These are phyloP conservation scores for Dendrolimus pini DNA, from an alignment of 2,888 invertebrate species.

Conservation along the genomic window DNA sequence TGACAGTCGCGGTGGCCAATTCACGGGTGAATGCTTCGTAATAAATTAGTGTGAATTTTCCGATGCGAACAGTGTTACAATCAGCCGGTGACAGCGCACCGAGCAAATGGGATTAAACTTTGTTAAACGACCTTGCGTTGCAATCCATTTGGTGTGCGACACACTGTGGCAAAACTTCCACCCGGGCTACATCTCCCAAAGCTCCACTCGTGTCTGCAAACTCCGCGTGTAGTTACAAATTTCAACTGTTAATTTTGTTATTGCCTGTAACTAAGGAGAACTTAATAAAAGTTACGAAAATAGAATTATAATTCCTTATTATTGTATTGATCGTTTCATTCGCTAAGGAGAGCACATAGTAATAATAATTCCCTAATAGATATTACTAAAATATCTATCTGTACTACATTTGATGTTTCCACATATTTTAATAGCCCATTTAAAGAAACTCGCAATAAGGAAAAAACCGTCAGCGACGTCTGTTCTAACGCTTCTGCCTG, in stretches of 20 bases:
- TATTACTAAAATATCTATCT: no score
- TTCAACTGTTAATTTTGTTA: conserved; percentile 45
- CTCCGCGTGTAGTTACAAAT: conserved; percentile 40
- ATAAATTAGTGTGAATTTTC: conserved; percentile 52
- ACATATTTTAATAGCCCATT: no score
- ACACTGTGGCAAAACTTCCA: conserved; percentile 48
- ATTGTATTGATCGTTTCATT: conserved; percentile 23
- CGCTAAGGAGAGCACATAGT: conserved; percentile 12
- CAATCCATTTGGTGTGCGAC: conserved; percentile 60
- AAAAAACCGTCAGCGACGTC: no score
- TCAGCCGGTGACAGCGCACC: conserved; percentile 50
- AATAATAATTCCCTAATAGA: no score
- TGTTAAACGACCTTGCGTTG: conserved; percentile 67
- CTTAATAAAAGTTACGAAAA: conserved; percentile 30
- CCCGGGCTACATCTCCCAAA: conserved; percentile 17
- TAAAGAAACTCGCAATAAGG: no score
- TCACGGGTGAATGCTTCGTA: conserved; percentile 29
- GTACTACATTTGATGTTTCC: no score
- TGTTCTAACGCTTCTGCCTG: no score
- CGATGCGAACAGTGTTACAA: conserved; percentile 47
- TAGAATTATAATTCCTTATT: conserved; percentile 23
- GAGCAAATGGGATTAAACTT: conserved; percentile 68
- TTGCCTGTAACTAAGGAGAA: conserved; percentile 32
- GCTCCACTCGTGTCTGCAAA: conserved; percentile 24
- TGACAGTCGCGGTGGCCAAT: conserved; percentile 28